Evolutionary conservation across 92 coral and sea anemone genomes (phyloP).

Genomic region (Phenganax subtilis): DNA sequence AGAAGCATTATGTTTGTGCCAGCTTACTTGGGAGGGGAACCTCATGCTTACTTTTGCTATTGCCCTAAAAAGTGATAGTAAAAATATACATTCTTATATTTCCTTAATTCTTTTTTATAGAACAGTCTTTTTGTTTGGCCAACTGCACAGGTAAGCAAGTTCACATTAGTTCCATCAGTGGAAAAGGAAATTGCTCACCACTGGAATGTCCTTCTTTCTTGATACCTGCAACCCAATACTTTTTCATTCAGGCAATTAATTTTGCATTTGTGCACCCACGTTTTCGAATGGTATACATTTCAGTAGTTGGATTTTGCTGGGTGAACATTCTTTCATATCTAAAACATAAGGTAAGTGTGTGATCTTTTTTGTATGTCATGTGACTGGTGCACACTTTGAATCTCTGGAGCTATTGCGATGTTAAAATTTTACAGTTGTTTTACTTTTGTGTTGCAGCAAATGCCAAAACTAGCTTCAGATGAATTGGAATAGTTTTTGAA

Average conservation of each 20-base stretch:
- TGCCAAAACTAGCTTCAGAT: neutral
- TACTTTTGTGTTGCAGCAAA: neutral
- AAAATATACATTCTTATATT: neutral
- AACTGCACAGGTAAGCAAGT: slow-evolving; percentile 29
- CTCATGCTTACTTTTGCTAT: neutral
- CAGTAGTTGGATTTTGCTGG: slow-evolving; percentile 36
- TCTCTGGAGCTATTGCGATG: too few relatives aligned
- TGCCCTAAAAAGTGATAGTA: neutral
- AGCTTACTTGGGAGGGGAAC: too few relatives aligned
- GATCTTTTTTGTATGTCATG: too few relatives aligned
- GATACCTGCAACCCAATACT: neutral
- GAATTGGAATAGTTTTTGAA: neutral
- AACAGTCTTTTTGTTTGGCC: slow-evolving; percentile 35
- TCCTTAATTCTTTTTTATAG: neutral
- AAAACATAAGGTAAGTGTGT: slow-evolving; percentile 30
- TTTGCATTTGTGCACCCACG: slow-evolving; percentile 41
- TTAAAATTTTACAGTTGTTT: neutral
- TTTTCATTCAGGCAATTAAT: slow-evolving; percentile 12
- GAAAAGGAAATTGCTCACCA: neutral
- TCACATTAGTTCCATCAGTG: neutral
- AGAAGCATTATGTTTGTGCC: too few relatives aligned
- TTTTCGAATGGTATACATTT: slow-evolving; percentile 39
- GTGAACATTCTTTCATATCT: slow-evolving; percentile 32
- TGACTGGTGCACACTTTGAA: too few relatives aligned
- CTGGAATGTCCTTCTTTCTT: neutral